Evolutionary conservation across 1,140 invertebrate genomes (phyloP), one percentile per base, ranked within the genome.

Genomic region (Atta cephalotes): DNA sequence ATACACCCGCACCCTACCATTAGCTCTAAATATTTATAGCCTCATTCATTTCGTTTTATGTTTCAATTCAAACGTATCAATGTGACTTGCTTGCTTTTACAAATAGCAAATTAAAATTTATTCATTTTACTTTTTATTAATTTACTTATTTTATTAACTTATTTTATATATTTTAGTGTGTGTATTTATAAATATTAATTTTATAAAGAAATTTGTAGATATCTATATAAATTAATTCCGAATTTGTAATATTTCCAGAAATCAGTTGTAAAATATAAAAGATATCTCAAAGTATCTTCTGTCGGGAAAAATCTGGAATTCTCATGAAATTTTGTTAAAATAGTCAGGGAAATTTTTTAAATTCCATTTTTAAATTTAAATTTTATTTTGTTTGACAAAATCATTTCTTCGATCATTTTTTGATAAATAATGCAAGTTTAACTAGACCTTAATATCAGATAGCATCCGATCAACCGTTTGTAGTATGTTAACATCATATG

Each of bases 31-130:
- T 94, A 94, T 95, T 95, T 95, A 95, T 93, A 92, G 91, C 91
- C 94, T 94, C 94, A 92, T 95, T 95, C 93, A 93, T 95, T 95
- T 93, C 93, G 87, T 94, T 95, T 95, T 95, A 95, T 95, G 94
- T 95, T 95, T 95, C 93, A 95, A 95, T 95, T 95, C 94, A 94
- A 94, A 94, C 94, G 92, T 93, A 95, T 95, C 94, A 93, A 95
- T 94, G 62, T 25, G 18, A 95, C 93, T 95, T 94, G 93, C 93
- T 94, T 95, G 94, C 95, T 95, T 94, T 66, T 65, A 63, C 12
- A 94, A 93, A 94, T 76, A 39, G 16, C 3, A 39, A 21, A n/a
- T n/a, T 62, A 39, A 62, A 45, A 62, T 62, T 10, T 45, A 60
- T 3, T 72, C 2, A 71, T 21, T 35, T 35, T 72, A 56, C 51